phyloP scores from a whole-genome alignment of 2,888 invertebrate species.

The Cryptocheilus praepositus region DNA sequence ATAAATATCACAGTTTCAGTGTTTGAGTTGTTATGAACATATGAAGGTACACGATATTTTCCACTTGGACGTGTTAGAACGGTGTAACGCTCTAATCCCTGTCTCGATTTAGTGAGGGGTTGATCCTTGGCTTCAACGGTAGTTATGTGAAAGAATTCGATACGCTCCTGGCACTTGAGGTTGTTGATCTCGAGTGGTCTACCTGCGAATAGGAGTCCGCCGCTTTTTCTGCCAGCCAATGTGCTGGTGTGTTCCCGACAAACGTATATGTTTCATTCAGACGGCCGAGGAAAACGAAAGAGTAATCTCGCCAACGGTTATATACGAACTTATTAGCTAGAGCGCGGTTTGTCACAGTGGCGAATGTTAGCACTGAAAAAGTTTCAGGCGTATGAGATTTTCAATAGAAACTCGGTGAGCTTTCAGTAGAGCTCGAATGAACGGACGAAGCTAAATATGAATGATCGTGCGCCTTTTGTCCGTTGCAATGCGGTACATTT shows the following conservation, averaged over 20 bases:
- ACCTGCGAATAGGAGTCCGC: not conserved
- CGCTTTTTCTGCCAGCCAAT: slow-evolving; percentile 2
- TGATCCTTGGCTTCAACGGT: not conserved
- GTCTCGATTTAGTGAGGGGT: not conserved
- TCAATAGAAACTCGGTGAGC: too few relatives aligned
- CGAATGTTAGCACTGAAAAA: slow-evolving; percentile 14
- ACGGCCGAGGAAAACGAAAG: slow-evolving; percentile 8
- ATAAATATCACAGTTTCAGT: too few relatives aligned
- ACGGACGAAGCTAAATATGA: too few relatives aligned
- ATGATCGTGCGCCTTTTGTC: too few relatives aligned
- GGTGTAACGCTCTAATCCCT: not conserved
- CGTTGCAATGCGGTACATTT: too few relatives aligned
- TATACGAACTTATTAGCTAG: slow-evolving; percentile 8
- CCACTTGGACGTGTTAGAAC: too few relatives aligned
- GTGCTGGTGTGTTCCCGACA: slow-evolving; percentile 13
- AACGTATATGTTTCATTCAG: slow-evolving; percentile 19
- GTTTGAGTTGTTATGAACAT: not conserved
- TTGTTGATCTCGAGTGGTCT: slow-evolving; percentile 9
- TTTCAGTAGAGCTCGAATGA: too few relatives aligned
- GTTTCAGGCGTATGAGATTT: too few relatives aligned
- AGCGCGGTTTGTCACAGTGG: slow-evolving; percentile 11
- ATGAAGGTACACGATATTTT: too few relatives aligned
- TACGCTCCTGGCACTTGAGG: not conserved
- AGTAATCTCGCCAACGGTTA: slow-evolving; percentile 5
- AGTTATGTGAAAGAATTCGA: slow-evolving; percentile 15